Percentiles rank a stretch among this genome's conserved stretches.
Evolutionary conservation across 92 coral and sea anemone genomes (phyloP).

Genomic region (Phenganax subtilis): DNA sequence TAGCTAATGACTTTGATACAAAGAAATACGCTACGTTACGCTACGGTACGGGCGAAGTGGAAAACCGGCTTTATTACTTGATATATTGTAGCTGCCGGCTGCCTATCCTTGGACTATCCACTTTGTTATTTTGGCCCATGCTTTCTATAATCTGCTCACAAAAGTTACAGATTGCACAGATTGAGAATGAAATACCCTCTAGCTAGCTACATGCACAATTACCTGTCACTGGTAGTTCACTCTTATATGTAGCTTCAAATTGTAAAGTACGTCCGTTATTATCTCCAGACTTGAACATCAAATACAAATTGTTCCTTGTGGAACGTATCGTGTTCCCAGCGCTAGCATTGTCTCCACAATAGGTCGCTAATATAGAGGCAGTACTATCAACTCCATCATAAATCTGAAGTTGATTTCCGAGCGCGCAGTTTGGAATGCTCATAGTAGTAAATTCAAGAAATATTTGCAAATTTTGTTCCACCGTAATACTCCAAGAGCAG

Average conservation of each 20-base stretch:
- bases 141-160: too few species aligned
- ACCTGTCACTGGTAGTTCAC: background rate
- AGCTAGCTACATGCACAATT: constrained; percentile 53
- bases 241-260: background rate
- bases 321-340: constrained; percentile 5
- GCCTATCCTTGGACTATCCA: too few species aligned
- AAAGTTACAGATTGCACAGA: background rate
- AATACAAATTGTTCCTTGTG: background rate
- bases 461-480: background rate
- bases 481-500: constrained; percentile 3
- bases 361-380: background rate
- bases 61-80: background rate
- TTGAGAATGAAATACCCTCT: background rate
- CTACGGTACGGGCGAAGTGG: background rate
- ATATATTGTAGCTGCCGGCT: too few species aligned
- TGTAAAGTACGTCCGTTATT: background rate
- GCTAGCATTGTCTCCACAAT: background rate
- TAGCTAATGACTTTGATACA: too few species aligned
- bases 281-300: background rate
- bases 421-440: background rate
- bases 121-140: too few species aligned
- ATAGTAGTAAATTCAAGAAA: constrained; percentile 5
- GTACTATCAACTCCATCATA: constrained; percentile 11
- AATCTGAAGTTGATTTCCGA: background rate
- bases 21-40: background rate